Percentiles rank a stretch among this genome's conserved stretches.
Conservation (phyloP, 2,113 vertebrate genomes). For the Gavia stellata region DNA sequence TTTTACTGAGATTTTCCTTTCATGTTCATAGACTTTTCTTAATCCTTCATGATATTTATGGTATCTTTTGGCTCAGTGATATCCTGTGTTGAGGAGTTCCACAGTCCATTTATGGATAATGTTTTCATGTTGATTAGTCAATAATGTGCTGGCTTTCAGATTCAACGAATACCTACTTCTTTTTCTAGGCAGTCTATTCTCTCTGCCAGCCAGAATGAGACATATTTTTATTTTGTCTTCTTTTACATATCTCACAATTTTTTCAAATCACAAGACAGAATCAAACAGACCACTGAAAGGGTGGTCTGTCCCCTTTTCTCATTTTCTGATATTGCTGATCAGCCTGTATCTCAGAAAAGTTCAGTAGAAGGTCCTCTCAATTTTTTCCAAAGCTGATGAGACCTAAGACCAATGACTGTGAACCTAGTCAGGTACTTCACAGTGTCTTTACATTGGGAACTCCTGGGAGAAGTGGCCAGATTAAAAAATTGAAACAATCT, state of each 20-base stretch:
- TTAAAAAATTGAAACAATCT: neutral
- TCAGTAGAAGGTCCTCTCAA: neutral
- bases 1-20: neutral
- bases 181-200: neutral
- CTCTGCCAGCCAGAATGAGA: neutral
- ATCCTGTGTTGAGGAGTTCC: neutral
- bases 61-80: neutral
- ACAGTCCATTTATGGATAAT: neutral
- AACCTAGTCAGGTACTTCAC: neutral
- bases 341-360: neutral
- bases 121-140: neutral
- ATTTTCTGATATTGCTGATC: neutral
- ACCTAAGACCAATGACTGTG: neutral
- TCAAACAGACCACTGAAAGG: neutral
- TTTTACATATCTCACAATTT: accelerated
- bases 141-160: neutral
- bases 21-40: neutral
- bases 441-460: neutral
- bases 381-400: neutral
- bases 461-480: neutral
- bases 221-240: neutral
- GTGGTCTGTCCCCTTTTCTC: accelerated
- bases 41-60: neutral
- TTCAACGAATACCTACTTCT: neutral
- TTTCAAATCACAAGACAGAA: neutral